A percentile compares a stretch with the other conserved stretches of the same genome.
phyloP scores from a whole-genome alignment of 2,888 invertebrate species.

The Argynnis bischoffii region DNA sequence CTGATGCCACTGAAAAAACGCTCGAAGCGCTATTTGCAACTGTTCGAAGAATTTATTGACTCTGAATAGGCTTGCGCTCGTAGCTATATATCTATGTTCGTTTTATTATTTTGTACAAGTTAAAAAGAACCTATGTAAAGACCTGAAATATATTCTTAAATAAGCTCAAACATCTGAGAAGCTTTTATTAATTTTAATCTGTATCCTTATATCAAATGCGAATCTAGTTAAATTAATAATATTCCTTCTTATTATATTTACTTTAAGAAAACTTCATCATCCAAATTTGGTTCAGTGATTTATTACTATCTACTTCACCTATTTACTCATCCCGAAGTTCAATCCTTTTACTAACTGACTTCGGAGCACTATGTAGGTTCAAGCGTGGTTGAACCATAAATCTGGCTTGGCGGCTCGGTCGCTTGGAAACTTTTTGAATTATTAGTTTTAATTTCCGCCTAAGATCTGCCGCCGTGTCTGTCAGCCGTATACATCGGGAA shows the following conservation, averaged over 20 bases:
- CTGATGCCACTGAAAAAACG: slow-evolving; percentile 31
- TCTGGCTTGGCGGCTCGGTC: slow-evolving; percentile 76
- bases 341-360: slow-evolving; percentile 45
- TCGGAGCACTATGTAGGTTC: slow-evolving; percentile 57
- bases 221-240: too few relatives aligned
- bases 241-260: too few relatives aligned
- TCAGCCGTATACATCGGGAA: slow-evolving; percentile 64
- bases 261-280: neutral
- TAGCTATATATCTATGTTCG: neutral
- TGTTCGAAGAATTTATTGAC: slow-evolving; percentile 23
- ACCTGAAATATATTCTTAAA: too few relatives aligned
- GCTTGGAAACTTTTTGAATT: slow-evolving; percentile 83
- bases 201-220: too few relatives aligned
- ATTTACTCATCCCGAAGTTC: slow-evolving; percentile 40
- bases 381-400: slow-evolving; percentile 78
- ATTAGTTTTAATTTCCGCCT: slow-evolving; percentile 84
- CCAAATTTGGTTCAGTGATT: slow-evolving; percentile 27
- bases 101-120: neutral
- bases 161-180: too few relatives aligned
- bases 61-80: neutral
- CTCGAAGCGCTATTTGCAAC: slow-evolving; percentile 26
- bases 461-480: slow-evolving; percentile 80
- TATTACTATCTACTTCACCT: slow-evolving; percentile 37
- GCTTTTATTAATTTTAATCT: neutral
- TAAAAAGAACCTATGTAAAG: neutral